Percentiles rank a stretch among this genome's conserved stretches.
Evolutionary conservation across 2,797 vertebrate species (phyloP).

Genomic region (Anableps anableps): DNA sequence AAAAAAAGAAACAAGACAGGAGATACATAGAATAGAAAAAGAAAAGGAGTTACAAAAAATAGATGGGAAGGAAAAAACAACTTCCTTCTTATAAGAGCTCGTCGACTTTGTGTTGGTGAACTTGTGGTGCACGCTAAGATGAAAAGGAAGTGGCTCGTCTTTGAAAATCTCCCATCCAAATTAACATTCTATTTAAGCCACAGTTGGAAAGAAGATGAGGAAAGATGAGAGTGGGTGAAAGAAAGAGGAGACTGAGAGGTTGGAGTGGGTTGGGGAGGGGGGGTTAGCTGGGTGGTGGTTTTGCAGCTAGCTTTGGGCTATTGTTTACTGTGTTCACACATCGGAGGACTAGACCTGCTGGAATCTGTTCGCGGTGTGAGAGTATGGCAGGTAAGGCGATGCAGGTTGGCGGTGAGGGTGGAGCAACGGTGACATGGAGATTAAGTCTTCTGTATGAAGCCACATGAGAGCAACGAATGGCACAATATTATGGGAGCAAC

Average conservation of each 20-base stretch:
- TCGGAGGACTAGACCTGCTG: constrained; percentile 79
- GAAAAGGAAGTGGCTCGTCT: constrained; percentile 73
- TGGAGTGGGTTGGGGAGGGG: constrained; percentile 17
- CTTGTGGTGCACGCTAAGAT: constrained; percentile 74
- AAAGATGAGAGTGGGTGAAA: constrained; percentile 63
- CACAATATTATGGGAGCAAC: constrained; percentile 82
- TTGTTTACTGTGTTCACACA: constrained; percentile 85
- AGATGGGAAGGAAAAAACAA: constrained; percentile 53
- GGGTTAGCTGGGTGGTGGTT: constrained; percentile 23
- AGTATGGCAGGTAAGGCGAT: constrained; percentile 57
- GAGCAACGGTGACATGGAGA: constrained; percentile 66
- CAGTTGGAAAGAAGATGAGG: constrained; percentile 68
- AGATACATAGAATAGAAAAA: constrained; percentile 16
- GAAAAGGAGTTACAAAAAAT: constrained; percentile 41
- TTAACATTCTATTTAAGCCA: constrained; percentile 83
- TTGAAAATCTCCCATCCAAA: constrained; percentile 82
- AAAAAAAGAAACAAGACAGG: constrained; percentile 15
- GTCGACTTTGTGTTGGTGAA: constrained; percentile 78
- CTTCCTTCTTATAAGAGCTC: constrained; percentile 67
- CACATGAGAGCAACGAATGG: constrained; percentile 83
- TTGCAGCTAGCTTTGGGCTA: constrained; percentile 71
- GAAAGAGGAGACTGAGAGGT: constrained; percentile 39
- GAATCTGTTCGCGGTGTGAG: constrained; percentile 80
- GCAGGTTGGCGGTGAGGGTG: constrained; percentile 33
- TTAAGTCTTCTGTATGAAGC: constrained; percentile 78